Percentiles rank a stretch among this genome's conserved stretches.
Conservation (phyloP, 64 coral and sea anemone species). For the Stichodactyla mertensii region DNA sequence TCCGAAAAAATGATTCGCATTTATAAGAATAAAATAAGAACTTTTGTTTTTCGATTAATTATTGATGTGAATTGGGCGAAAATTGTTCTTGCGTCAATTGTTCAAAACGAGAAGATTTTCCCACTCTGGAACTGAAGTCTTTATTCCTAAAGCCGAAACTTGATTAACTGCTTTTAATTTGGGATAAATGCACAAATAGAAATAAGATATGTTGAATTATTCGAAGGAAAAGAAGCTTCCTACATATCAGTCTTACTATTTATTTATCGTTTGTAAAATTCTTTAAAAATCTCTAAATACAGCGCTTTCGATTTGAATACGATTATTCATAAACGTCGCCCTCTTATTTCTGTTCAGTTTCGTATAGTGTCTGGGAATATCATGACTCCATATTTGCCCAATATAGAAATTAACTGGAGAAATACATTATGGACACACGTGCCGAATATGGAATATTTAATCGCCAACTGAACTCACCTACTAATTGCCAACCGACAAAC, state of each 20-base stretch:
- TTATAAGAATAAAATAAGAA: neutral
- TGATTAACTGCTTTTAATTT: neutral
- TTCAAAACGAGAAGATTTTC: neutral
- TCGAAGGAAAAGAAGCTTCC: neutral
- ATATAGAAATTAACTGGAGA: neutral
- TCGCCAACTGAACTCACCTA: neutral
- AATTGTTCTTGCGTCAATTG: neutral
- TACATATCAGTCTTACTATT: no score
- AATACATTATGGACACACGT: neutral
- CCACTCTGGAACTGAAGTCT: neutral
- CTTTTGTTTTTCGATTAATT: slow-evolving; percentile 10
- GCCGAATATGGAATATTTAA: slow-evolving; percentile 2
- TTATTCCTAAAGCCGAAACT: neutral
- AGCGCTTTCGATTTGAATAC: neutral
- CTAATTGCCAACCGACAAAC: slow-evolving; percentile 3
- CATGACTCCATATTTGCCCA: neutral
- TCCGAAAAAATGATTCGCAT: slow-evolving; percentile 5
- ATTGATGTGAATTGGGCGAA: neutral
- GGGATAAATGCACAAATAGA: neutral
- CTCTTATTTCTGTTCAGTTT: neutral
- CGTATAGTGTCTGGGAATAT: neutral
- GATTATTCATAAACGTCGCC: no score
- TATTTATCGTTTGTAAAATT: no score
- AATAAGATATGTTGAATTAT: neutral
- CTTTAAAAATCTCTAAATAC: neutral